phyloP scores from a whole-genome alignment of 2,797 vertebrate species.

The Fringilla coelebs region DNA sequence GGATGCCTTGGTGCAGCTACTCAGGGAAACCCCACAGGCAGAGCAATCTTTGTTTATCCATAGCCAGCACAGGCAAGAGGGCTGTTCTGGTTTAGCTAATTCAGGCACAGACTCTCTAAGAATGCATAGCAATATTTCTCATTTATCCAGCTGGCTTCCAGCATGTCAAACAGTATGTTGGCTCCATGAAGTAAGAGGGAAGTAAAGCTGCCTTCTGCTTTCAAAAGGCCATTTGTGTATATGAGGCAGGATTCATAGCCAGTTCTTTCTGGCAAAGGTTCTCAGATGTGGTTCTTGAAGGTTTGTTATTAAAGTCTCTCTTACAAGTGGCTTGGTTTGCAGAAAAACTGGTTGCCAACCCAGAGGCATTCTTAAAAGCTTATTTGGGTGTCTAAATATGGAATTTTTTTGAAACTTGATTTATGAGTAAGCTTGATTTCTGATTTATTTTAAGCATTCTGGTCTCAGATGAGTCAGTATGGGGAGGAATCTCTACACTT shows the following conservation, averaged over 20 bases:
- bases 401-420: not conserved
- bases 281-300: not conserved
- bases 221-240: not conserved
- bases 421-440: not conserved
- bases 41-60: not conserved
- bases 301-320: not conserved
- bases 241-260: not conserved
- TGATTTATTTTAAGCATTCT: slow-evolving; percentile 6
- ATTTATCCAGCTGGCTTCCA: not conserved
- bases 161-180: not conserved
- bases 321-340: not conserved
- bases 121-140: not conserved
- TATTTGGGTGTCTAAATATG: not conserved
- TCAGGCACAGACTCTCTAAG: not conserved
- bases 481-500: not conserved
- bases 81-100: not conserved
- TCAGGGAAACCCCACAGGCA: not conserved
- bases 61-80: not conserved
- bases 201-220: not conserved
- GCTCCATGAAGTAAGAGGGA: not conserved
- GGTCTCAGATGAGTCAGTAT: not conserved
- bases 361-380: not conserved
- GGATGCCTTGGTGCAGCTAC: not conserved
- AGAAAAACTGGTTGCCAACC: not conserved
- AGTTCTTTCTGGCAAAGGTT: not conserved